Evolutionary conservation across 2,797 vertebrate species (phyloP).

Genomic region (Anguilla obscura): DNA sequence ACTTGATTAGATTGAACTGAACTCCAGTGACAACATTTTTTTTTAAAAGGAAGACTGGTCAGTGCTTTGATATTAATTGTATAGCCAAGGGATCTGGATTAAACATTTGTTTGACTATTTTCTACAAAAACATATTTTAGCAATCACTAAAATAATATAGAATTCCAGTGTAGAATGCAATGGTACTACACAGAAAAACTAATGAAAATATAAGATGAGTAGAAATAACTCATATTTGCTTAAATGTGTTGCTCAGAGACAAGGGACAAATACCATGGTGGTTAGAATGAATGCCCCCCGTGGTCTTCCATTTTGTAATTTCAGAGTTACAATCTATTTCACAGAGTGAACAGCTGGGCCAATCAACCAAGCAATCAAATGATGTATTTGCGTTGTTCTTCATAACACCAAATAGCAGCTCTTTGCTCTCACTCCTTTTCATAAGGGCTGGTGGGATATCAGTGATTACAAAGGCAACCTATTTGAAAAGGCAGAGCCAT

Average conservation of each 20-base stretch:
- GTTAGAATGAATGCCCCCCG: not conserved
- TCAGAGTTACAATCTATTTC: not conserved
- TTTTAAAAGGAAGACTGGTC: too few species aligned
- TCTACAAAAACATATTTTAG: not conserved
- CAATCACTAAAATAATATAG: not conserved
- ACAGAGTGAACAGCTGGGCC: conserved; percentile 37
- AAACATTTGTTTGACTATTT: too few species aligned
- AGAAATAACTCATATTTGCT: not conserved
- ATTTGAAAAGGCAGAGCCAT: conserved; percentile 46
- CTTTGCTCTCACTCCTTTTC: not conserved
- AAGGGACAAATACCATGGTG: not conserved
- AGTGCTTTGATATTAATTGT: too few species aligned
- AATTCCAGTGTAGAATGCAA: not conserved
- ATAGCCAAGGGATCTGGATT: too few species aligned
- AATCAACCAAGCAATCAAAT: conserved; percentile 49
- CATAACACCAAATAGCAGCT: conserved; percentile 44
- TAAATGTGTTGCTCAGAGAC: not conserved
- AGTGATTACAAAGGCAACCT: conserved; percentile 48
- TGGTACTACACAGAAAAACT: not conserved
- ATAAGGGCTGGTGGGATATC: conserved; percentile 28
- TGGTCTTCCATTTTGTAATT: not conserved
- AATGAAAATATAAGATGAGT: not conserved
- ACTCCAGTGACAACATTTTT: too few species aligned
- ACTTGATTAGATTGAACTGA: not conserved
- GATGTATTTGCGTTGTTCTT: conserved; percentile 42